These are phyloP conservation scores for Melanotus villosus DNA, from an alignment of 2,888 invertebrate species.

Conservation along the genomic window DNA sequence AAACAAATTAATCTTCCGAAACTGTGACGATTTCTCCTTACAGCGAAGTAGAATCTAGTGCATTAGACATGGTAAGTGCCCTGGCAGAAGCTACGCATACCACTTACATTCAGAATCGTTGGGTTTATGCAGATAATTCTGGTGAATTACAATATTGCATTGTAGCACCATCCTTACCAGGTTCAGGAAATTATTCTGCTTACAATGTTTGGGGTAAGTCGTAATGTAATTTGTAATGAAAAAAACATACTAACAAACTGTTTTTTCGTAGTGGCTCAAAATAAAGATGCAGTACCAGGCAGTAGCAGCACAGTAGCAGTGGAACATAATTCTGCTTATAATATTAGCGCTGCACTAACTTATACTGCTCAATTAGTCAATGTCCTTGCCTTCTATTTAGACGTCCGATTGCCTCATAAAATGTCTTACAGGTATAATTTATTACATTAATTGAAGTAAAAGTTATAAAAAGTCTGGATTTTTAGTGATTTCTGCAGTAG, in stretches of 20 bases:
- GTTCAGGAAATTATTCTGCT: constrained; percentile 86
- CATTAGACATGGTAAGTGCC: constrained; percentile 62
- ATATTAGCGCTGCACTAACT: constrained; percentile 85
- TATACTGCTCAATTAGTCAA: constrained; percentile 89
- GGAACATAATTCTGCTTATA: constrained; percentile 79
- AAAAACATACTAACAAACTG: not conserved
- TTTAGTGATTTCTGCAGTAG: constrained; percentile 86
- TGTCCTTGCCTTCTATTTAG: constrained; percentile 86
- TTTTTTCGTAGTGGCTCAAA: constrained; percentile 70
- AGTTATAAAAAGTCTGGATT: constrained; percentile 40
- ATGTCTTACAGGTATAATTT: constrained; percentile 74
- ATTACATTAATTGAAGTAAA: not conserved
- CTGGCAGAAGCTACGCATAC: constrained; percentile 83
- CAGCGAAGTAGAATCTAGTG: constrained; percentile 60
- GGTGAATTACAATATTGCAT: constrained; percentile 82
- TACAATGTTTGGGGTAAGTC: constrained; percentile 81
- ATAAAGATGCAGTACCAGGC: constrained; percentile 69
- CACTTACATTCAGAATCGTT: constrained; percentile 84
- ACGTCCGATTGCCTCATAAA: constrained; percentile 85
- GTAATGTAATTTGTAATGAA: too few species aligned
- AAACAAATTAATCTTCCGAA: too few species aligned
- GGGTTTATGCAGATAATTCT: constrained; percentile 82
- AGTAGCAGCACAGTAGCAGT: constrained; percentile 71
- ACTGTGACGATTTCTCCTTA: too few species aligned
- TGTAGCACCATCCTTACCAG: constrained; percentile 87